Evolutionary conservation across 2,888 invertebrate species (phyloP).

Genomic region (Caenorhabditis doughertyi): DNA sequence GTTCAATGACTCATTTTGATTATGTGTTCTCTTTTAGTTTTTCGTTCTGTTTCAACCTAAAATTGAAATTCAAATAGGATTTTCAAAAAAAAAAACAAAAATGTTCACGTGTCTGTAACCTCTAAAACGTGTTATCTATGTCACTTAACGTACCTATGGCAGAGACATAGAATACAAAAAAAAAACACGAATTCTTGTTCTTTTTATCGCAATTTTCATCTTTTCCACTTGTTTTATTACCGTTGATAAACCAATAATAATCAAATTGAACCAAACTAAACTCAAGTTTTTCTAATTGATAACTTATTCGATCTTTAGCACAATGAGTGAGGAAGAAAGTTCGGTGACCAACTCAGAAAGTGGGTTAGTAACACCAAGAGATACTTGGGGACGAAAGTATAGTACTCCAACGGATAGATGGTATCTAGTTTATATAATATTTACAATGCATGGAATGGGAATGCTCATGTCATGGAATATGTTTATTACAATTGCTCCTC

Average conservation of each 20-base stretch:
- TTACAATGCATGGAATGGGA: conserved; percentile 72
- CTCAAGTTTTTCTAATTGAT: neutral
- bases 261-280: no score
- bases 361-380: conserved; percentile 44
- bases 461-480: conserved; percentile 75
- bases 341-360: conserved; percentile 15
- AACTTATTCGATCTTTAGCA: conserved; percentile 20
- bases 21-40: no score
- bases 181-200: neutral
- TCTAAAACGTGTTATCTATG: conserved; percentile 17
- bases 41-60: neutral
- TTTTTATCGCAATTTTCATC: no score
- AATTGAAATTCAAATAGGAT: neutral
- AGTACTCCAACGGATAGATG: conserved; percentile 57
- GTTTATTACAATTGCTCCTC: conserved; percentile 74
- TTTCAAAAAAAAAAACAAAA: neutral
- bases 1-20: no score
- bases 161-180: neutral
- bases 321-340: conserved; percentile 26
- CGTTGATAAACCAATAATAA: no score
- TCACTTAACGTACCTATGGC: neutral
- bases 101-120: conserved; percentile 8
- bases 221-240: no score
- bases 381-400: conserved; percentile 52
- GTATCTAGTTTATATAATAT: conserved; percentile 70